Conservation (phyloP, 30 jellyfish, hydroid and myxozoan species). For the Aurelia aurita region DNA sequence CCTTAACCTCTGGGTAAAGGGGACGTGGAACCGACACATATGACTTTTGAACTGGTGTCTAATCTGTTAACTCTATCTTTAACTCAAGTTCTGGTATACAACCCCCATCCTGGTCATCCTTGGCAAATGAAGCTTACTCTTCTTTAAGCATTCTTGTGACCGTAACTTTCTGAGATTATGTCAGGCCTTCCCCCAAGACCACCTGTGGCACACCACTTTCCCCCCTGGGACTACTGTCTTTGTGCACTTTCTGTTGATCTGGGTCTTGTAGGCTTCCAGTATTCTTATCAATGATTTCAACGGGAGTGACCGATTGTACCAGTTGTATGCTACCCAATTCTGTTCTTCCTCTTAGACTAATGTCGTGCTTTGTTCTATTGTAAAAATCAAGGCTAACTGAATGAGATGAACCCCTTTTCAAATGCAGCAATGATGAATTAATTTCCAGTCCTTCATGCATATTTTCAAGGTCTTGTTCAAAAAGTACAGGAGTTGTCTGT, state of each 20-base stretch:
- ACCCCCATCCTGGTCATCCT: background rate
- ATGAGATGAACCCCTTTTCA: background rate
- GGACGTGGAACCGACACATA: conserved; percentile 18
- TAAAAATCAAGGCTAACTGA: background rate
- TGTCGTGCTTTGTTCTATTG: background rate
- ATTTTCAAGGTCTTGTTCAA: background rate
- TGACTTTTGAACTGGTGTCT: conserved; percentile 27
- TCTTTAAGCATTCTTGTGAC: background rate
- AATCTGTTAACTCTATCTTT: conserved; percentile 20
- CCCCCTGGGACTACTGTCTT: too few relatives aligned
- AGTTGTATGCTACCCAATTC: conserved; percentile 5
- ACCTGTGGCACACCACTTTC: too few relatives aligned
- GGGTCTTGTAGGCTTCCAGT: too few relatives aligned
- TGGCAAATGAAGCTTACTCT: background rate
- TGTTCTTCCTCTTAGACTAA: background rate
- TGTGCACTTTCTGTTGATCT: too few relatives aligned
- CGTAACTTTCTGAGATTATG: background rate
- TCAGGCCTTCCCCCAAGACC: background rate
- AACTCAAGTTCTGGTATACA: conserved; percentile 17
- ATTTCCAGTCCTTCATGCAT: background rate
- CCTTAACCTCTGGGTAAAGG: conserved; percentile 51
- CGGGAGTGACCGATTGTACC: conserved; percentile 4
- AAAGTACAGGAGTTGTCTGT: background rate
- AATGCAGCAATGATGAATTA: background rate
- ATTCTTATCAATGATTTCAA: background rate